A percentile compares a stretch with the other conserved stretches of the same genome.
Conservation (phyloP, 1,140 invertebrate species). For the Zaprionus camerounensis region DNA sequence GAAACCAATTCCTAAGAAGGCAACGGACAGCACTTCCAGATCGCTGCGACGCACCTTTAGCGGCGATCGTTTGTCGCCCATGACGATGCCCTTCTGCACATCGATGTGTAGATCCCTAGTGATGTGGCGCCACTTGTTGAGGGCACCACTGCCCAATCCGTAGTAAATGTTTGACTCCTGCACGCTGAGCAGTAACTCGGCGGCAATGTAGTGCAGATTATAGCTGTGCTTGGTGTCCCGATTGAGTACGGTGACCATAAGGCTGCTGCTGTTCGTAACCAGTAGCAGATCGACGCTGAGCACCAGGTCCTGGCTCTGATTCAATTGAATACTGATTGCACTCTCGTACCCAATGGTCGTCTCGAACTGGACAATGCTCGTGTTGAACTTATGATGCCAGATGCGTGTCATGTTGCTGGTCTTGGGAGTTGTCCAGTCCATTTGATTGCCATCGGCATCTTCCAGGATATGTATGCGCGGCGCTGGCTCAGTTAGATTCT, state of each 20-base stretch:
- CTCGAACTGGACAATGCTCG: conserved; percentile 89
- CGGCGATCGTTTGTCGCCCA: conserved; percentile 87
- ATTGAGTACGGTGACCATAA: conserved; percentile 91
- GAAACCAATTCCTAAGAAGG: conserved; percentile 88
- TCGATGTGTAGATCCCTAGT: conserved; percentile 96
- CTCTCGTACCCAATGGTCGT: conserved; percentile 89
- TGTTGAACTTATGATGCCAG: conserved; percentile 86
- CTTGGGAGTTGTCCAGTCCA: conserved; percentile 88
- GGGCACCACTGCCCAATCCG: conserved; percentile 89
- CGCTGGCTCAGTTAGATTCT: conserved; percentile 93
- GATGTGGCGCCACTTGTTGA: conserved; percentile 90
- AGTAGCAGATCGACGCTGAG: conserved; percentile 90
- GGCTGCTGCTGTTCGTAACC: conserved; percentile 91
- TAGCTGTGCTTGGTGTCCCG: conserved; percentile 91
- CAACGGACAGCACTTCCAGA: conserved; percentile 86
- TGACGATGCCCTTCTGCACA: conserved; percentile 93
- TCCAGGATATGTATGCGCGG: conserved; percentile 89
- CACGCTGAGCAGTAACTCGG: conserved; percentile 89
- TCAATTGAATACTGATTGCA: conserved; percentile 88
- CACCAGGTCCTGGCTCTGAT: conserved; percentile 91
- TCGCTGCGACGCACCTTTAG: conserved; percentile 90
- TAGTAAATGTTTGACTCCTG: conserved; percentile 94
- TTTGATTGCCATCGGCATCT: conserved; percentile 88
- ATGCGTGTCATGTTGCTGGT: conserved; percentile 87
- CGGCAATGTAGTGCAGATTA: conserved; percentile 93